Percentiles rank a stretch among this genome's conserved stretches.
phyloP scores from a whole-genome alignment of 2,888 invertebrate genomes.

The Yponomeuta evonymella region DNA sequence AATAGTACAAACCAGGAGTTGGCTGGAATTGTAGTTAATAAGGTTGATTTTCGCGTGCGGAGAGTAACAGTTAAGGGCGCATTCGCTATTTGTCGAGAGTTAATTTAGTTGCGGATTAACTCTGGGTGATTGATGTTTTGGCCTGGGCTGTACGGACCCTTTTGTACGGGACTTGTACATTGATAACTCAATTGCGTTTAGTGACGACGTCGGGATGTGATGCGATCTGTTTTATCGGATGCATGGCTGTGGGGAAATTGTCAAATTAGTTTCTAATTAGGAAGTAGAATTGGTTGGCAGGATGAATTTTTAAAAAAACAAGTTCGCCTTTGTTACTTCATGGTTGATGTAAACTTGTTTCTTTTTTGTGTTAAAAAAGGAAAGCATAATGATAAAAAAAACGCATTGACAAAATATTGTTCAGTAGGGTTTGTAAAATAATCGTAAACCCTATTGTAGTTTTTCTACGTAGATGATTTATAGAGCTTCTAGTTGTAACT shows the following conservation, averaged over 20 bases:
- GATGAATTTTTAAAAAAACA: too few relatives aligned
- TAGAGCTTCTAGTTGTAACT: background rate
- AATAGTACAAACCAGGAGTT: background rate
- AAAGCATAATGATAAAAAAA: too few relatives aligned
- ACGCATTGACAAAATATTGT: too few relatives aligned
- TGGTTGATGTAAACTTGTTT: too few relatives aligned
- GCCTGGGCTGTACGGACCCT: slow-evolving; percentile 39
- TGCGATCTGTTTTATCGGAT: background rate
- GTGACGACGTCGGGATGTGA: background rate
- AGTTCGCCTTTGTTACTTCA: too few relatives aligned
- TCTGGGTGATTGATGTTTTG: slow-evolving; percentile 71
- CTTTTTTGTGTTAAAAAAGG: too few relatives aligned
- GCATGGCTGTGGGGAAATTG: background rate
- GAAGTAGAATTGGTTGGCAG: too few relatives aligned
- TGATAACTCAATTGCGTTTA: background rate
- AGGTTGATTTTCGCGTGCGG: slow-evolving; percentile 35
- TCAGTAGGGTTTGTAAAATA: too few relatives aligned
- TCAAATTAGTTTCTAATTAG: too few relatives aligned
- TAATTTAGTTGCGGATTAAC: slow-evolving; percentile 73
- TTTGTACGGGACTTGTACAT: slow-evolving; percentile 24
- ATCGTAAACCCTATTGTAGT: too few relatives aligned
- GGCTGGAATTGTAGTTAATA: slow-evolving; percentile 23
- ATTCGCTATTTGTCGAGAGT: slow-evolving; percentile 54
- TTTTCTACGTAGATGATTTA: background rate
- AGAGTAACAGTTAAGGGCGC: slow-evolving; percentile 37